Evolutionary conservation across 53 echinoderm and acorn worm genomes (phyloP), one percentile per base, ranked within the genome.

Genomic region (Echinometra lucunter): DNA sequence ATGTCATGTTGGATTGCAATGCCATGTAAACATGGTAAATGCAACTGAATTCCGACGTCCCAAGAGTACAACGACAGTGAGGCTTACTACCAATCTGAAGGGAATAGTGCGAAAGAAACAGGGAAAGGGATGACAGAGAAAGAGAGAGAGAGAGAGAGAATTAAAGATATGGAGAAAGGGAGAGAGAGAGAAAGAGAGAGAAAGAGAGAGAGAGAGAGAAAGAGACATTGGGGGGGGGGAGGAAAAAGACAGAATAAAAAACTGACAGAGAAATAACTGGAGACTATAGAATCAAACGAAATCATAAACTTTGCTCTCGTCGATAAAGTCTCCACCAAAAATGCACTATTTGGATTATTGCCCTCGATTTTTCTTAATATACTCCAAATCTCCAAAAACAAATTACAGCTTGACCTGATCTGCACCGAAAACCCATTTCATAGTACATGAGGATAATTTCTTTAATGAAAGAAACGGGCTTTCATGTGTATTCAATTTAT

Each of bases 191-290:
- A 30, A 32, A 57, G 34, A 57, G 89, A 89, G 18, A 30, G 17
- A 89, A 4, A 27, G 57, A 89, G 89, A 89, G 89, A 32, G 12
- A 89, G n/a, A 34, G 58, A 89, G 58, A 58, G 34, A 57, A 35
- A 72, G 72, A 72, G 72, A 72, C 0, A 35, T 2, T 15, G 16
- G 30, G 58, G 12, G 53, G 28, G 37, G 63, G 63, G 25, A 25
- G 63, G 63, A 63, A 25, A 25, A 6, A 6, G 63, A 63, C 23
- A n/a, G n/a, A n/a, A n/a, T 60, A 19, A 21, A 23, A 57, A 3
- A 70, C 53, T 53, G 1, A 53, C 53, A 53, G 53, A 53, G 13
- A 53, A 53, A 53, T 53, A 53, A 53, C 0, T 53, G 53, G 53
- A 53, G 53, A 53, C 53, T 13, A 53, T 9, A 53, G 0, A 11